Evolutionary conservation across 2,113 vertebrate genomes (phyloP).

Genomic region (Dasyornis broadbenti): DNA sequence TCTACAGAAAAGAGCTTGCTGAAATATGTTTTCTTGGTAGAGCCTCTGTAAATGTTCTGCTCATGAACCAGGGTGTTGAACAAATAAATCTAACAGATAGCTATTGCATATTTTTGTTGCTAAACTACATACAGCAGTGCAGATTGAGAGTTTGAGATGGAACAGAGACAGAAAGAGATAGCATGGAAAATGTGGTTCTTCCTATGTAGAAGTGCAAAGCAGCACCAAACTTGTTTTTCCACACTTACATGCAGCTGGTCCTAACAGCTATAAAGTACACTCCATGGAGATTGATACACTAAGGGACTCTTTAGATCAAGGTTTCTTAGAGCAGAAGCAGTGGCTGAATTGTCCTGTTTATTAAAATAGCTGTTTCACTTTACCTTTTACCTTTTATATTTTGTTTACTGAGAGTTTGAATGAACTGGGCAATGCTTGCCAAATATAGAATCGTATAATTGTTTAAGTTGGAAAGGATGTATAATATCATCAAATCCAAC

Average conservation of each 20-base stretch:
- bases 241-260: accelerated
- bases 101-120: not conserved
- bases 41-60: not conserved
- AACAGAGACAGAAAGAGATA: not conserved
- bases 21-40: not conserved
- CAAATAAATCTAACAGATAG: not conserved
- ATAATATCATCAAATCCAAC: not conserved
- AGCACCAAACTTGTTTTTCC: not conserved
- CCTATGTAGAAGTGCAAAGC: not conserved
- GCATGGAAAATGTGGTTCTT: not conserved
- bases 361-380: not conserved
- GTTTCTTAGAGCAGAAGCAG: not conserved
- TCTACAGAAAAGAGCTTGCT: not conserved
- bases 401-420: not conserved
- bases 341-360: not conserved
- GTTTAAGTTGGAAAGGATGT: not conserved
- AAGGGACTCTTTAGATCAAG: not conserved
- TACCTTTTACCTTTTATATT: not conserved
- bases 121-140: not conserved
- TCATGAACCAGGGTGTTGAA: not conserved
- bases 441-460: not conserved
- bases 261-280: not conserved
- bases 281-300: not conserved
- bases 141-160: not conserved
- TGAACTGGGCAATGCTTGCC: not conserved